Evolutionary conservation across 2,888 invertebrate genomes (phyloP).

Genomic region (Himalopsyche tibetana): DNA sequence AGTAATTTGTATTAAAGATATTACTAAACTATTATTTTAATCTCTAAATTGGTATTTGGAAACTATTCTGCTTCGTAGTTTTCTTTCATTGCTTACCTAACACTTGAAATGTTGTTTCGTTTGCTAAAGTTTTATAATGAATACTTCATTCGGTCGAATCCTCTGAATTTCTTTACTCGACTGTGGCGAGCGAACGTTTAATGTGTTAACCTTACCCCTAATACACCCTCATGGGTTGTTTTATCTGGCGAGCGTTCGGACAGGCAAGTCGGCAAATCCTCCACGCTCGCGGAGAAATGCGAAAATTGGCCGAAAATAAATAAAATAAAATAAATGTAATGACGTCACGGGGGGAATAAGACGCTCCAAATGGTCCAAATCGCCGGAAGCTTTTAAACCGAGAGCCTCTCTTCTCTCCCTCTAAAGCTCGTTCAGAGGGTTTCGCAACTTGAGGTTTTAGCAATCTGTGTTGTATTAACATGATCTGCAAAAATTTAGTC

Average conservation of each 20-base stretch:
- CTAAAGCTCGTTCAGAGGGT: conserved; percentile 5
- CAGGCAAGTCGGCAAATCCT: conserved; percentile 45
- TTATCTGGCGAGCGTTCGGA: conserved; percentile 45
- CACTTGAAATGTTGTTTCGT: not conserved
- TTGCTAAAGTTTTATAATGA: conserved; percentile 35
- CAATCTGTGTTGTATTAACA: not conserved
- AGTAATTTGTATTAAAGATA: too few species aligned
- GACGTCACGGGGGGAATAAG: conserved; percentile 62
- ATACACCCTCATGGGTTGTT: conserved; percentile 4
- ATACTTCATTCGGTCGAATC: not conserved
- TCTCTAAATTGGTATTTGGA: too few species aligned
- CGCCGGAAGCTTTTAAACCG: conserved; percentile 66
- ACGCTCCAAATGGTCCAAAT: conserved; percentile 64
- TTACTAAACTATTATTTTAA: too few species aligned
- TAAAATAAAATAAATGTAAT: conserved; percentile 65
- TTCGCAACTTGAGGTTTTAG: conserved; percentile 17
- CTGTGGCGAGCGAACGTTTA: conserved; percentile 15
- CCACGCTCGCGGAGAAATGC: conserved; percentile 62
- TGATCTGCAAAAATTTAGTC: too few species aligned
- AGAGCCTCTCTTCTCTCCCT: conserved; percentile 53
- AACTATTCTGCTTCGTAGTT: not conserved
- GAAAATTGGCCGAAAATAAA: conserved; percentile 65
- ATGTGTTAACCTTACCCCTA: conserved; percentile 43
- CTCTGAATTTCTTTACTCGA: conserved; percentile 36
- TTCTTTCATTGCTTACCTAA: not conserved